A percentile compares a stretch with the other conserved stretches of the same genome.
Conservation (phyloP, 1,140 invertebrate species). For the Varroa destructor region DNA sequence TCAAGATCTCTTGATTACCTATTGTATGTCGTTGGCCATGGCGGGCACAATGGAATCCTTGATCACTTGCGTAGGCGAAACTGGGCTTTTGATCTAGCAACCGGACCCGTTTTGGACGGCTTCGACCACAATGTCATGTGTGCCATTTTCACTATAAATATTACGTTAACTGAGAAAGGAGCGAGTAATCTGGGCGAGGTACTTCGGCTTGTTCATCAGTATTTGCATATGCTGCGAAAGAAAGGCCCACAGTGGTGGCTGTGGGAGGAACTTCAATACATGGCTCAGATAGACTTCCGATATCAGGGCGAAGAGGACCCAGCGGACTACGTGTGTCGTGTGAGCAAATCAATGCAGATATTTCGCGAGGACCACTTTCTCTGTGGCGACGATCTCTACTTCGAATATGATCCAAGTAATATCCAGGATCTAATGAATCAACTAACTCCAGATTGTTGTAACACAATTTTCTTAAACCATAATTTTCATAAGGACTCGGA, state of each 20-base stretch:
- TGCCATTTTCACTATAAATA: conserved; percentile 11
- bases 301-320: conserved; percentile 42
- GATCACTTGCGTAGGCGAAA: conserved; percentile 7
- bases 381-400: conserved; percentile 23
- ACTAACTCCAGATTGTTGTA: not conserved
- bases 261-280: conserved; percentile 40
- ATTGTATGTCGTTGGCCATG: conserved; percentile 4
- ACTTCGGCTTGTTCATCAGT: conserved; percentile 39
- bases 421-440: conserved; percentile 3
- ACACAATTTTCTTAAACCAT: not conserved
- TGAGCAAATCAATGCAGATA: conserved; percentile 38
- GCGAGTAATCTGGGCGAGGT: conserved; percentile 37
- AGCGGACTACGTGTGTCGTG: conserved; percentile 34
- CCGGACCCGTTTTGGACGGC: not conserved
- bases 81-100: conserved; percentile 2
- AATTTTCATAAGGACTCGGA: not conserved
- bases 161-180: conserved; percentile 40
- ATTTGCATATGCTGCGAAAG: conserved; percentile 41
- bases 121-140: conserved; percentile 15
- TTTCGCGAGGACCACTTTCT: not conserved
- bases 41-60: conserved; percentile 7
- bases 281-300: conserved; percentile 34
- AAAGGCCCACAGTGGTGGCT: conserved; percentile 42
- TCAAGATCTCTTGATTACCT: not conserved
- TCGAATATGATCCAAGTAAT: conserved; percentile 2